Evolutionary conservation across 1,140 invertebrate species (phyloP).

Genomic region (Anthonomus grandis): DNA sequence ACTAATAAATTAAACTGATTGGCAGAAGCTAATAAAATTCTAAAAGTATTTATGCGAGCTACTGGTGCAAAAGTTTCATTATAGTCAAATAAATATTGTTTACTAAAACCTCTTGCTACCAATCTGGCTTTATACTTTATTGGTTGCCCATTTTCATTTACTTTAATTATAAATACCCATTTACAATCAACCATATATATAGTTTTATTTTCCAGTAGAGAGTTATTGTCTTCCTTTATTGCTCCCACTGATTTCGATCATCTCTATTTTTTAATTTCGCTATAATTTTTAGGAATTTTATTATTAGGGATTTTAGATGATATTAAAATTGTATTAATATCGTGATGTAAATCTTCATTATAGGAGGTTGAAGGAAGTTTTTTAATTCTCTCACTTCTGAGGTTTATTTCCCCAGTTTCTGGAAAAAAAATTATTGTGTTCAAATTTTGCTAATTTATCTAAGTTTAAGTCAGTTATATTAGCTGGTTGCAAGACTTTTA

Average conservation of each 20-base stretch:
- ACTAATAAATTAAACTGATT: background rate
- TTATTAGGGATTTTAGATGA: background rate
- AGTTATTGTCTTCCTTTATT: background rate
- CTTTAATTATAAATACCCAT: too few relatives aligned
- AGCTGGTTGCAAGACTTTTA: background rate
- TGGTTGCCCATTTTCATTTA: too few relatives aligned
- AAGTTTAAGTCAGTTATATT: too few relatives aligned
- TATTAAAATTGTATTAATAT: background rate
- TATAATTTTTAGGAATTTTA: background rate
- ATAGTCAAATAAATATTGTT: too few relatives aligned
- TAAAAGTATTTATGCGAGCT: too few relatives aligned
- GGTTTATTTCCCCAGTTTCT: background rate
- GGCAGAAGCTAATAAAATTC: too few relatives aligned
- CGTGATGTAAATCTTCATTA: background rate
- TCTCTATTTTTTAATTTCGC: too few relatives aligned
- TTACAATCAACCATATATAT: too few relatives aligned
- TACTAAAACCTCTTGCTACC: too few relatives aligned
- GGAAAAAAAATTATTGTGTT: background rate
- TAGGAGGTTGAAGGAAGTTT: background rate
- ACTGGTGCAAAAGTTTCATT: too few relatives aligned
- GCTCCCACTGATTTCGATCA: background rate
- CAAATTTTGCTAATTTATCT: too few relatives aligned
- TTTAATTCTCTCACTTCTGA: background rate
- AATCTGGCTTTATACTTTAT: too few relatives aligned
- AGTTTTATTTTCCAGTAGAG: background rate